Conservation (phyloP, 2,113 vertebrate genomes). For the Equus quagga region DNA sequence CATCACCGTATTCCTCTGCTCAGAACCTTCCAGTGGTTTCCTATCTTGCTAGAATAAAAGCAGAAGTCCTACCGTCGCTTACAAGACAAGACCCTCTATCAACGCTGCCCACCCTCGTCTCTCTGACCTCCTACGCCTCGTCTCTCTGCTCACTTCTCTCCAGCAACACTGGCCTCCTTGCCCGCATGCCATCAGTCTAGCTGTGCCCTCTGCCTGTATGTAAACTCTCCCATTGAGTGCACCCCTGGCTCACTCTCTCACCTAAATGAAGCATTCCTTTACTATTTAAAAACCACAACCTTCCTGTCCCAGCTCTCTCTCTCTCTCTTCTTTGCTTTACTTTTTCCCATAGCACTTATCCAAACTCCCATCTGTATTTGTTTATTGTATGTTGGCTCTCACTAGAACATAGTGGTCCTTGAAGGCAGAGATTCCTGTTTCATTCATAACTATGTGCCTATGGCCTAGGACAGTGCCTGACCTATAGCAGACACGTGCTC, state of each 20-base stretch:
- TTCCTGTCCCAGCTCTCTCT: background rate
- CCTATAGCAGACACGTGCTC: background rate
- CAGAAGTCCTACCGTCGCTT: too few species aligned
- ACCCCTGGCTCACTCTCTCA: background rate
- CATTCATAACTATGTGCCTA: background rate
- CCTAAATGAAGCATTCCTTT: background rate
- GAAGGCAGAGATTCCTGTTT: background rate
- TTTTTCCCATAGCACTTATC: background rate
- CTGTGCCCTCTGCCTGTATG: background rate
- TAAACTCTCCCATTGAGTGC: background rate
- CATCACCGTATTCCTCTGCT: background rate
- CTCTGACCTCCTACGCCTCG: background rate
- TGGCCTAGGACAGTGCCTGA: background rate
- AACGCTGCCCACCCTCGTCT: fast-evolving
- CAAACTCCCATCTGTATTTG: background rate
- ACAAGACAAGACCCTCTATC: background rate
- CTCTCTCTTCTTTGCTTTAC: background rate
- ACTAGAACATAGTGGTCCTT: too few species aligned
- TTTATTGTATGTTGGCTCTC: background rate
- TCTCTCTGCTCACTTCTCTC: background rate
- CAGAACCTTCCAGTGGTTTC: background rate
- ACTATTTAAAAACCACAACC: background rate
- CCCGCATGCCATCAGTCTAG: background rate
- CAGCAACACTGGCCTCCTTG: background rate
- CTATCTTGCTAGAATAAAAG: background rate